Conservation (phyloP, 2,888 invertebrate genomes). For the Melolontha melolontha region DNA sequence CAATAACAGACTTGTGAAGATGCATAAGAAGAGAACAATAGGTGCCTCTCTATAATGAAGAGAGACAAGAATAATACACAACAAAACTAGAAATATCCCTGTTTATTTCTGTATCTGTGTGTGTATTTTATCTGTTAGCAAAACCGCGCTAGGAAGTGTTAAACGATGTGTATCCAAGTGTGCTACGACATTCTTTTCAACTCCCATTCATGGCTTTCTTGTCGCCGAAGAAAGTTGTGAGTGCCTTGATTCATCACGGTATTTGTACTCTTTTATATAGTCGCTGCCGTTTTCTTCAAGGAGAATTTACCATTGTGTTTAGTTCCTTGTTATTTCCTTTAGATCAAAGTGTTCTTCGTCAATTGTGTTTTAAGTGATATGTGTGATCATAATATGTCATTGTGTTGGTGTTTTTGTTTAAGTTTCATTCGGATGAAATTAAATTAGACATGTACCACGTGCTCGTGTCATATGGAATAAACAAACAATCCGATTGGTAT, state of each 20-base stretch:
- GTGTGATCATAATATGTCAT: no score
- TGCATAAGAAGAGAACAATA: no score
- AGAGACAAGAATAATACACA: constrained; percentile 3
- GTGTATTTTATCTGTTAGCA: constrained; percentile 44
- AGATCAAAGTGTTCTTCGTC: constrained; percentile 26
- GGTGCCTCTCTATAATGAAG: no score
- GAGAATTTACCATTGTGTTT: constrained; percentile 24
- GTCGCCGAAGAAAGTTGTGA: constrained; percentile 39
- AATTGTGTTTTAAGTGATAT: background rate
- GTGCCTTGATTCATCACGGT: constrained; percentile 26
- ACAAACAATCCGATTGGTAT: constrained; percentile 42
- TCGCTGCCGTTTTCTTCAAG: constrained; percentile 13
- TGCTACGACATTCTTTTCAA: constrained; percentile 48
- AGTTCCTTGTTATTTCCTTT: constrained; percentile 12
- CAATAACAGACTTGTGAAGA: no score
- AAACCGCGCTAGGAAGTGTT: constrained; percentile 52
- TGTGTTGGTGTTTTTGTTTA: constrained; percentile 18
- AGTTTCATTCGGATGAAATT: constrained; percentile 6
- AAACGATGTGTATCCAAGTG: constrained; percentile 57
- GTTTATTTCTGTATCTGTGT: constrained; percentile 29
- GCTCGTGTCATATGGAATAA: constrained; percentile 30
- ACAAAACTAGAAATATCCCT: constrained; percentile 25
- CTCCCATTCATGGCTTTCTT: constrained; percentile 43
- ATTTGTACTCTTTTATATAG: background rate
- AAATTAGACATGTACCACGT: constrained; percentile 11